A percentile compares a stretch with the other conserved stretches of the same genome.
phyloP scores from a whole-genome alignment of 53 echinoderm and acorn worm genomes.

The Holothuria scabra region DNA sequence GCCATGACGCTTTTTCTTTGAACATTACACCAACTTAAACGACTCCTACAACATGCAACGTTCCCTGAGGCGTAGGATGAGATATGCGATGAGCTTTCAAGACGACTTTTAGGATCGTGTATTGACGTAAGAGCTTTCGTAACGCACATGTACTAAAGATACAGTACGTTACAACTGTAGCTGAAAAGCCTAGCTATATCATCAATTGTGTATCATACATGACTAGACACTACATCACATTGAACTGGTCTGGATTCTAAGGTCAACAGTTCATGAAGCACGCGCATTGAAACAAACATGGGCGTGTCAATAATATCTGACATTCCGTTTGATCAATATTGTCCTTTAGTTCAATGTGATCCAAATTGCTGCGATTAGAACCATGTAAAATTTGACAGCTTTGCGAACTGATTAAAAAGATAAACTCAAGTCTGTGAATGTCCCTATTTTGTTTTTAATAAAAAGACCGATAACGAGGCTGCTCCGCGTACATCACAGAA shows the following conservation, averaged over 20 bases:
- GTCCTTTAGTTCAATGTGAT: too few species aligned
- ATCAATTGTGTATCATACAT: conserved; percentile 2
- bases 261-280: conserved; percentile 17
- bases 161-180: too few species aligned
- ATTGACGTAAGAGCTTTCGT: not conserved
- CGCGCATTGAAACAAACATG: not conserved
- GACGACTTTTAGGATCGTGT: not conserved
- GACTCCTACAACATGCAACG: not conserved
- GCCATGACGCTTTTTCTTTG: conserved; percentile 11
- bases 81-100: not conserved
- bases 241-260: conserved; percentile 37
- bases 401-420: too few species aligned
- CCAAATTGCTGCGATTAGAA: too few species aligned
- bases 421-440: too few species aligned
- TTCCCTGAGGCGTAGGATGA: not conserved
- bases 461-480: too few species aligned
- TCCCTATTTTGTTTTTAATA: too few species aligned
- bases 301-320: conserved; percentile 32
- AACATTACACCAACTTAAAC: not conserved
- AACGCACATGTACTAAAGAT: too few species aligned
- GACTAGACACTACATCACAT: conserved; percentile 33
- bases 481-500: too few species aligned
- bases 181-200: too few species aligned
- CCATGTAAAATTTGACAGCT: too few species aligned
- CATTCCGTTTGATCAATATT: not conserved